Evolutionary conservation across 2,113 vertebrate species (phyloP), one percentile per base, ranked within the genome.

Genomic region (Macrotus californicus): DNA sequence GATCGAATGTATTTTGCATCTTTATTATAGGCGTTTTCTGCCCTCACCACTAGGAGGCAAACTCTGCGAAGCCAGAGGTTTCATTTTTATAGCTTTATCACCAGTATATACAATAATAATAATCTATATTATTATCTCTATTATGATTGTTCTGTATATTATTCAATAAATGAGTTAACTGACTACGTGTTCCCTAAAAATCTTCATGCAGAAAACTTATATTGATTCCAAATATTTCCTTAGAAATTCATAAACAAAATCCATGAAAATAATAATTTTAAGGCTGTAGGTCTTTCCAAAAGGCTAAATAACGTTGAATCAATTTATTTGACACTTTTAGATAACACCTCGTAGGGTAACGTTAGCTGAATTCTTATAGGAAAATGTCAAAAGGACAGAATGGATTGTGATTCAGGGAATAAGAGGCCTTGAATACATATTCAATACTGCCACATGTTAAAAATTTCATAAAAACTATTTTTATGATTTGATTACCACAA

Each of bases 391-490:
- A 89, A 93, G 79, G 50, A 67, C 29, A 93, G 61, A 18, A 9
- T 0, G 0, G 8, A 77, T 81, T 88, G 94, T 93, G 21, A 77
- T 97, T 93, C 73, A 93, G 77, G 18, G 89, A 93, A 83, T 87
- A 94, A 96, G 90, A 72, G 69, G 6, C 1, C 24, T 36, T 79
- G 61, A 29, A 61, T 69, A 76, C 92, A 82, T 79, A 95, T 88
- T 87, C 86, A 72, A 82, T 50, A 19, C 61, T 91, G 75, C 75
- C 43, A 88, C 24, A 80, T 67, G 34, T 97, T 96, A 83, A 95
- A 82, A 96, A 61, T 79, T 97, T 97, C 94, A 97, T 97, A 13
- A 83, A 95, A 19, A 94, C 39, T 86, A 52, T 93, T 96, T 82
- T 96, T 97, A 92, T 91, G 87, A 98, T 22, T 96, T 93, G 50